phyloP scores from a whole-genome alignment of 2,113 vertebrate genomes.

The Megaptera novaeangliae region DNA sequence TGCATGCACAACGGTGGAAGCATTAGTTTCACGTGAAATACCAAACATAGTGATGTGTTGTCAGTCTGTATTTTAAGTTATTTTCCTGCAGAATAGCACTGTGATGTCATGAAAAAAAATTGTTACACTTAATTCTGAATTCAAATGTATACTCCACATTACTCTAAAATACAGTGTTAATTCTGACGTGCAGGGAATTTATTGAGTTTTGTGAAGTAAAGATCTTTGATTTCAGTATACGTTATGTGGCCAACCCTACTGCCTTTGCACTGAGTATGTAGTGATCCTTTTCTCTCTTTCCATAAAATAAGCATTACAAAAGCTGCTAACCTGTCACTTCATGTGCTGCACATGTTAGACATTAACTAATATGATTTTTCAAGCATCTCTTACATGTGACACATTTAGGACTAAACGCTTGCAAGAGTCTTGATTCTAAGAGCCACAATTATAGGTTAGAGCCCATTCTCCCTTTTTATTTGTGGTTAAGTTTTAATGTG shows the following conservation, averaged over 20 bases:
- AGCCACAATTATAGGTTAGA: conserved; percentile 67
- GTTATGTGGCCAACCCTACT: not conserved
- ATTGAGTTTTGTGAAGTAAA: not conserved
- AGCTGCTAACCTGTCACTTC: conserved; percentile 1
- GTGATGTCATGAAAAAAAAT: not conserved
- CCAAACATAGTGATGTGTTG: not conserved
- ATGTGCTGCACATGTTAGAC: conserved; percentile 40
- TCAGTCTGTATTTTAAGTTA: conserved; percentile 17
- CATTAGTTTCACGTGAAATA: not conserved
- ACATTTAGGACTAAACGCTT: conserved; percentile 57
- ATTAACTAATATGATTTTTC: conserved; percentile 68
- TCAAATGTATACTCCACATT: not conserved
- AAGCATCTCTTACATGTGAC: conserved; percentile 51
- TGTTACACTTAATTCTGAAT: not conserved
- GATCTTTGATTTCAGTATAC: not conserved
- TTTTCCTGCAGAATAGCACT: not conserved
- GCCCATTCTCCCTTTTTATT: conserved; percentile 55
- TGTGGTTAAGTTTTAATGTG: conserved; percentile 75
- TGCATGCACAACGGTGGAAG: not conserved
- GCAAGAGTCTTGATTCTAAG: conserved; percentile 38
- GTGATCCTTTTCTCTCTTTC: conserved; percentile 25
- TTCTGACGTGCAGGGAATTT: not conserved
- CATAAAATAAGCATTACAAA: conserved; percentile 45
- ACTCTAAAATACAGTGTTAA: not conserved
- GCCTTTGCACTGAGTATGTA: not conserved